Base-by-base conservation (phyloP, 2,113 vertebrate genomes). In the Chionodraco myersi region DNA sequence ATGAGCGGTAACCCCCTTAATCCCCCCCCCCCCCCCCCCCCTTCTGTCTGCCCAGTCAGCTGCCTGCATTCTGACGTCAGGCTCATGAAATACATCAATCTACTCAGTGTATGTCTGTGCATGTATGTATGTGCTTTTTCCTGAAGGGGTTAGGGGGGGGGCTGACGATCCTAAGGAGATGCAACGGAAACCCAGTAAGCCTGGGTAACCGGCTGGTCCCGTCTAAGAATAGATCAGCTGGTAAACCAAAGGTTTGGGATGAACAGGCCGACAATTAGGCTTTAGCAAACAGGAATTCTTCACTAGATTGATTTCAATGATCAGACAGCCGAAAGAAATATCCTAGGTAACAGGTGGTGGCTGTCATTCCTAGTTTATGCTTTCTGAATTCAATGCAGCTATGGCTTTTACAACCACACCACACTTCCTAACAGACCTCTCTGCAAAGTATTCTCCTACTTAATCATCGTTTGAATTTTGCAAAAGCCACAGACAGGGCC, bases 81-180 rank as follows among this genome's bases (percentile, higher is more conserved):
- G 18, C 48, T 34, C 69, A 76, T 89, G 72, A 86, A 90, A 90
- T 83, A 47, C 69, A 83, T 87, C 84, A 45, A 72, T 82, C 87
- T 56, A 51, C 61, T 72, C 48, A 36, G 63, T 23, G 80, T 61
- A 36, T 54, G 15, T 18, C 34, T 76, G 45, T 59, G 23, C 66
- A 23, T 68, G 53, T 61, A 52, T 56, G 30, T 9, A 21, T 53
- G 36, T 47, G 2, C 9, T 21, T 59, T 61, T 64, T 76, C 45
- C 34, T 82, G 73, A 23, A 12, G 60, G 75, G 61, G 53, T 6
- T 5, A 4, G 8, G 45, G 30, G 30, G 30, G 30, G 41, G 62
- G 15, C 44, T 74, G 69, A 64, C 14, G 45, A 59, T 41, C 36
- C 44, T 64, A 57, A 51, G 41, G 65, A 73, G 57, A 41, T 64